Conservation (phyloP, 30 jellyfish, hydroid and myxozoan species). For the Aurelia sp. region DNA sequence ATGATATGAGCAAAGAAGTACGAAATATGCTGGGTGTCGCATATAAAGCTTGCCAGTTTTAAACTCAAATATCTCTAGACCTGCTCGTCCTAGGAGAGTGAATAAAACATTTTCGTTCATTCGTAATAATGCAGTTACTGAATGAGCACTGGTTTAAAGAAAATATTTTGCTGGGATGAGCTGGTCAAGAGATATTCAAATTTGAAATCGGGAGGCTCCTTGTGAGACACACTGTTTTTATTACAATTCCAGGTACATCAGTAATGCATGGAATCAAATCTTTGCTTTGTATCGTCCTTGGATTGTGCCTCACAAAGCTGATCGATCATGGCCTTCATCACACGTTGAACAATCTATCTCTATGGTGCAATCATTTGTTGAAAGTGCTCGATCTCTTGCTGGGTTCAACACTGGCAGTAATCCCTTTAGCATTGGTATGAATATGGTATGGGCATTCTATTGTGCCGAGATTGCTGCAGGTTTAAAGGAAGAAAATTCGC, state of each 20-base stretch:
- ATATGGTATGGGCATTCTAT: constrained; percentile 74
- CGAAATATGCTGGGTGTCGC: too few relatives aligned
- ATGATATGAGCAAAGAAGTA: not conserved
- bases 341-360: constrained; percentile 43
- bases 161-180: too few relatives aligned
- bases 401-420: constrained; percentile 5
- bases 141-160: too few relatives aligned
- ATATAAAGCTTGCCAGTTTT: too few relatives aligned
- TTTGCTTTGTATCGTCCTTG: constrained; percentile 74
- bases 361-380: constrained; percentile 80
- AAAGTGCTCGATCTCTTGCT: constrained; percentile 42
- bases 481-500: constrained; percentile 58
- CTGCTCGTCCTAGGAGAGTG: too few relatives aligned
- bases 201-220: too few relatives aligned
- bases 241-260: constrained; percentile 22
- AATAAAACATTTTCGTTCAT: too few relatives aligned
- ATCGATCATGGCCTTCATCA: constrained; percentile 73
- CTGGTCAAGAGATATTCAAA: too few relatives aligned
- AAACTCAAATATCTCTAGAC: too few relatives aligned
- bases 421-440: constrained; percentile 63
- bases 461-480: constrained; percentile 57
- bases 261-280: constrained; percentile 60
- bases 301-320: constrained; percentile 82
- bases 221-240: too few relatives aligned
- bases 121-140: too few relatives aligned